Conservation (phyloP, 1,140 invertebrate genomes). For the Pseudomyrmex concolor region DNA sequence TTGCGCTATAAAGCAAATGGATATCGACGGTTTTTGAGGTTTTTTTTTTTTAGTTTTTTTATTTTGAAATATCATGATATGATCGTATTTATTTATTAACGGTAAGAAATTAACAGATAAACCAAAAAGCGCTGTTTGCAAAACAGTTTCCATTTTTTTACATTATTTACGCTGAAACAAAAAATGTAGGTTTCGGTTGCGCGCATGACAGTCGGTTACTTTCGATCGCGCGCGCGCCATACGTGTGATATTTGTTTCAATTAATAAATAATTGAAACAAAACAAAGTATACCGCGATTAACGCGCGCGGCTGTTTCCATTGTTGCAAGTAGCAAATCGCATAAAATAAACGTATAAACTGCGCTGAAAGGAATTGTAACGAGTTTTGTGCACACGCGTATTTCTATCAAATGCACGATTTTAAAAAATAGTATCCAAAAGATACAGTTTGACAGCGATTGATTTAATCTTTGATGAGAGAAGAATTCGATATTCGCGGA, state of each 20-base stretch:
- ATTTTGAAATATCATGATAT: neutral
- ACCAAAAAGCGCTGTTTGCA: slow-evolving; percentile 16
- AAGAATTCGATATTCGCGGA: no score
- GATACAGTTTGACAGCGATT: no score
- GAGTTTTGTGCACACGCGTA: neutral
- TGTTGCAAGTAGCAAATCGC: slow-evolving; percentile 7
- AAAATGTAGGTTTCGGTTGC: neutral
- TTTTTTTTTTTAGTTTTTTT: neutral
- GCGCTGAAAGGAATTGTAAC: slow-evolving; percentile 24
- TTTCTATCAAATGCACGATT: slow-evolving; percentile 21
- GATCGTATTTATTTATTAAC: slow-evolving; percentile 1
- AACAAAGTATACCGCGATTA: slow-evolving; percentile 45
- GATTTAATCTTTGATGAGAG: no score
- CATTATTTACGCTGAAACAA: slow-evolving; percentile 18
- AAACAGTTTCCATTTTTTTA: slow-evolving; percentile 33
- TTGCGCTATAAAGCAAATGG: neutral
- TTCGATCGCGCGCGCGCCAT: neutral
- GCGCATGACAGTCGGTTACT: slow-evolving; percentile 9
- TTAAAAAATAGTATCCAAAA: slow-evolving; percentile 6
- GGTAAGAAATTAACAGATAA: slow-evolving; percentile 30
- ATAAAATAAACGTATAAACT: slow-evolving; percentile 13
- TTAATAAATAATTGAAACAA: slow-evolving; percentile 59
- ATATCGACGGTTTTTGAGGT: neutral
- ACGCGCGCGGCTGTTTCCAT: slow-evolving; percentile 16
- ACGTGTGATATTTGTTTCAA: slow-evolving; percentile 40